Evolutionary conservation across 2,888 invertebrate genomes (phyloP), one percentile per base, ranked within the genome.

Genomic region (Chloroclysta siterata): DNA sequence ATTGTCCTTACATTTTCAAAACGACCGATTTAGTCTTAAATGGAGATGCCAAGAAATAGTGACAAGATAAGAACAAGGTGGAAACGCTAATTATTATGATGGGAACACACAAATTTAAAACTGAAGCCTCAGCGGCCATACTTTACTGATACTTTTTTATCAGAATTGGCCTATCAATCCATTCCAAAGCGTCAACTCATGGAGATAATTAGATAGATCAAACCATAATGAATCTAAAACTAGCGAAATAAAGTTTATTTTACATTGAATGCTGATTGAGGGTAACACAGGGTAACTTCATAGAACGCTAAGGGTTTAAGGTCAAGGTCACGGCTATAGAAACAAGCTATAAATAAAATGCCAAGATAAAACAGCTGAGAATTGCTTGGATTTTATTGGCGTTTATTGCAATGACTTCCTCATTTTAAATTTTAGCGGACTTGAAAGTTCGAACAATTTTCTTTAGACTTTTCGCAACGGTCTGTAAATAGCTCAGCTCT

Each of bases 291-390:
- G 46, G 46, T 10, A 33, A 29, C 11, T 15, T 33, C 14, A 51
- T 33, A 5, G 15, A 51, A 14, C 14, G 36, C 36, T 15, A 17
- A 46, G 46, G 46, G 55, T 46, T n/a, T n/a, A 17, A 28, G 39
- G 22, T 36, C 66, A 70, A 67, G 64, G 68, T 69, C 56, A 62
- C 47, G 62, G 69, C 54, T 50, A 61, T 54, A 48, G 54, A 61
- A 60, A 67, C 51, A 42, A 52, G 51, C 54, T 42, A 51, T 65
- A 57, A 63, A 60, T 60, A 60, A 54, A 58, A 60, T 51, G 52
- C 36, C 54, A 52, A 52, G 53, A 68, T 68, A 64, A 60, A 67
- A 52, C 48, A 56, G 47, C 39, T 33, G 39, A 48, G 39, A 22
- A 48, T 39, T 6, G 48, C 47, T 56, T 28, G 13, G 14, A 42